Base-by-base conservation (phyloP, 2,797 vertebrate species). In the Lithobates pipiens region DNA sequence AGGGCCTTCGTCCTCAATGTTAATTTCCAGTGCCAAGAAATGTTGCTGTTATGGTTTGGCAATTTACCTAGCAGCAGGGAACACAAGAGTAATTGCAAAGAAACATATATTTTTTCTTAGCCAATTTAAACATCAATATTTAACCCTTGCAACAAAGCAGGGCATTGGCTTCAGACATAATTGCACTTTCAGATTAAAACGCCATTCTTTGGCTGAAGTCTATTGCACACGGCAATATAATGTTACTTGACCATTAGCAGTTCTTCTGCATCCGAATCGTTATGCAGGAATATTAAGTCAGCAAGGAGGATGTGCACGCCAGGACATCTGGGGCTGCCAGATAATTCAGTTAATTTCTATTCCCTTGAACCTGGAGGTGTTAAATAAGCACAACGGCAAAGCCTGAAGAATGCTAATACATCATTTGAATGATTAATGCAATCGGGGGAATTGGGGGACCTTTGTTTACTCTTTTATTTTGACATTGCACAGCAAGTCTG, bases 371-470 rank as follows among this genome's bases (percentile, higher is more conserved):
- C 96, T 96, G 95, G 96, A 96, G 96, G 96, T 97, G 96, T 96
- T 97, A 96, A 97, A 97, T 97, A 97, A 96, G 94, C 93, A 94
- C 94, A 95, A 96, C 95, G 95, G 95, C 94, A 93, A 94, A 96
- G 96, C 94, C 94, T 96, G 94, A 96, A 96, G 95, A 96, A 97
- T 96, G 96, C 95, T 96, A 97, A 96, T 96, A 96, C 95, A 95
- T 96, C 96, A 96, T 96, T 95, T 96, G 96, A 96, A 96, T 97
- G 96, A 96, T 96, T 96, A 97, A 97, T 97, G 96, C 94, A 96
- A 96, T 95, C 95, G 95, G 92, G 95, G 94, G 95, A 95, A 95
- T 92, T 95, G 94, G 88, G 89, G 92, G 93, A 95, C 94, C 95
- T 96, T 96, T 96, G 96, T 96, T 96, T 96, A 96, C 94, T 95